phyloP scores from a whole-genome alignment of 2,797 vertebrate genomes.

The Lophius americanus region DNA sequence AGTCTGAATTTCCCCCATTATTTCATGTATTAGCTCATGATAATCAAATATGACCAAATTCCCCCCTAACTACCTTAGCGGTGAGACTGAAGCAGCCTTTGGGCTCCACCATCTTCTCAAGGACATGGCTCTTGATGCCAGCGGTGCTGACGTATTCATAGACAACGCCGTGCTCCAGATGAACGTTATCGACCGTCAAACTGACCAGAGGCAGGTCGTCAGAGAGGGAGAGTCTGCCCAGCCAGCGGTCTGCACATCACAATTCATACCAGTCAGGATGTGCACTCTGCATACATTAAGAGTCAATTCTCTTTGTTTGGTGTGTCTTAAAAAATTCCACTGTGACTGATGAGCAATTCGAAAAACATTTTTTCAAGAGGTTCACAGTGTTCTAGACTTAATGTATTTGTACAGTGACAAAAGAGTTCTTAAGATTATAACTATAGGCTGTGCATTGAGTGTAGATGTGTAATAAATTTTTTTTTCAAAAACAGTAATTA shows the following conservation, averaged over 20 bases:
- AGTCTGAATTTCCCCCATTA: neutral
- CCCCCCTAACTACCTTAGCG: conserved; percentile 87
- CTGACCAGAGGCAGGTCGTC: conserved; percentile 85
- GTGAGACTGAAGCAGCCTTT: conserved; percentile 92
- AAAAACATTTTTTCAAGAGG: neutral
- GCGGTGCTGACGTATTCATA: conserved; percentile 94
- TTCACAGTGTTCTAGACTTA: neutral
- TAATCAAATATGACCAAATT: neutral
- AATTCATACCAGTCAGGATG: conserved; percentile 10
- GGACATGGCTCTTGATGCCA: conserved; percentile 91
- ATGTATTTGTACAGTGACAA: neutral
- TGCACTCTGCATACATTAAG: neutral
- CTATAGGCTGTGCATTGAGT: no score
- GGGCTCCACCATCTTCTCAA: conserved; percentile 95
- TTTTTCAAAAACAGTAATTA: neutral
- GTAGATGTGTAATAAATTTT: no score
- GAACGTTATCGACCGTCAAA: conserved; percentile 92
- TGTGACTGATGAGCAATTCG: neutral
- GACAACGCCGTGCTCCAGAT: conserved; percentile 93
- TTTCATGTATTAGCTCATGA: neutral
- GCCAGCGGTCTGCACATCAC: conserved; percentile 56
- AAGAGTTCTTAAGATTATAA: no score
- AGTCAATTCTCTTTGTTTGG: neutral
- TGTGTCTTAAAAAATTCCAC: neutral
- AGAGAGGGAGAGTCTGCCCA: conserved; percentile 74